Base-by-base conservation (phyloP, 1,140 invertebrate genomes). In the Holcopasites calliopsidis region DNA sequence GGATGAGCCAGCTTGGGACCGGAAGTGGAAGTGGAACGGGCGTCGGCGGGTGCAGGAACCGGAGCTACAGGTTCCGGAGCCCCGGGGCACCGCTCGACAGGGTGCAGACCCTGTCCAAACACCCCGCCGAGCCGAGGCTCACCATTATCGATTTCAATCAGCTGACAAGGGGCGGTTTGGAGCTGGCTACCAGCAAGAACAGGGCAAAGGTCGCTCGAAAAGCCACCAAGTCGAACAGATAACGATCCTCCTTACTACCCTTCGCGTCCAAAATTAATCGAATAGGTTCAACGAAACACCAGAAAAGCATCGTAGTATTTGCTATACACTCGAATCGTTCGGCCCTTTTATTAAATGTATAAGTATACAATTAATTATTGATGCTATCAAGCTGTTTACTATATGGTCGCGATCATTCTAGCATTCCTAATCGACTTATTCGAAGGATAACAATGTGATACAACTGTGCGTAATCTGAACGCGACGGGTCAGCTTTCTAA, bases 71-170 rank as follows among this genome's bases (percentile, higher is more conserved):
- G 87, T 90, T 85, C 75, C 88, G 85, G 40, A 91, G 88, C 85
- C 88, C 88, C 76, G 90, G 88, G 78, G 88, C 86, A 64, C 70
- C 85, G 73, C 79, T 79, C 75, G 83, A 84, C 75, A 83, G 79
- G 58, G 60, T 79, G 76, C 71, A 82, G 61, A 69, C 74, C 49
- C 76, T 74, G 66, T 54, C 60, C 54, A 75, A 66, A 74, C 77
- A 31, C 50, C 55, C 79, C 62, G 64, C 91, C 38, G 92, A 93
- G 85, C 94, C 94, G 7, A 93, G 93, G 81, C 92, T 95, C 66
- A 93, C 94, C 26, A 95, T 95, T 79, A 95, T 95, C 83, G 95
- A 95, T 92, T 94, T 95, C 85, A 95, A 95, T 91, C 91, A 94
- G 87, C 92, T 95, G 84, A 94, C 94, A 2, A 90, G 93, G 57